Base-by-base conservation (phyloP, 2,113 vertebrate species). In the Oncorhynchus masou region DNA sequence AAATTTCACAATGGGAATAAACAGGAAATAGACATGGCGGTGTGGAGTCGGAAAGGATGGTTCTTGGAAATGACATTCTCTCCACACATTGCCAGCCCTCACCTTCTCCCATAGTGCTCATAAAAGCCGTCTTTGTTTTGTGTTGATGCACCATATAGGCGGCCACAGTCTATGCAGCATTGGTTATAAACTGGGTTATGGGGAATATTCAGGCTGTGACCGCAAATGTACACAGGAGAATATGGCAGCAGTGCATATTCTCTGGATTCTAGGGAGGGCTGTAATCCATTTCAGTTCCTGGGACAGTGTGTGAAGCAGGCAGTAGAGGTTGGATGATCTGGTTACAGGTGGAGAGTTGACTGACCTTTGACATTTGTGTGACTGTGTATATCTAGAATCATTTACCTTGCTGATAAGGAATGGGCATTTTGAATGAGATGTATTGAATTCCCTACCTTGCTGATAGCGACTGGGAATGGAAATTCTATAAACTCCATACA, bases 1-100 rank as follows among this genome's bases (percentile, higher is more conserved):
- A 93, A 91, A 92, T 91, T 90, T 92, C 91, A 90, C 92, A 92
- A 93, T 85, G 88, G 88, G 90, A 90, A 92, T 89, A 92, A 90
- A 92, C 87, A 90, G 93, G 91, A 93, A 94, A 94, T 93, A 90
- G 92, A 93, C 91, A 87, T 87, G 83, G 85, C 84, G 72, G 88
- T 89, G 88, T 89, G 81, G 87, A 92, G 84, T 88, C 90, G 88
- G 81, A 83, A 89, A 90, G 81, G 88, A 91, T 91, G 91, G 89
- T 86, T 91, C 90, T 90, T 91, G 88, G 89, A 92, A 92, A 93
- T 91, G 89, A 89, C 89, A 91, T 90, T 90, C 86, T 91, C 87
- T 91, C 81, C 88, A 88, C 87, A 87, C 86, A 87, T 85, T 90
- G 64, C 86, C 83, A 82, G 83, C 89, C 86, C 85, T 31, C 69